phyloP scores from a whole-genome alignment of 1,140 invertebrate species.

The Atopsyche davidsoni region DNA sequence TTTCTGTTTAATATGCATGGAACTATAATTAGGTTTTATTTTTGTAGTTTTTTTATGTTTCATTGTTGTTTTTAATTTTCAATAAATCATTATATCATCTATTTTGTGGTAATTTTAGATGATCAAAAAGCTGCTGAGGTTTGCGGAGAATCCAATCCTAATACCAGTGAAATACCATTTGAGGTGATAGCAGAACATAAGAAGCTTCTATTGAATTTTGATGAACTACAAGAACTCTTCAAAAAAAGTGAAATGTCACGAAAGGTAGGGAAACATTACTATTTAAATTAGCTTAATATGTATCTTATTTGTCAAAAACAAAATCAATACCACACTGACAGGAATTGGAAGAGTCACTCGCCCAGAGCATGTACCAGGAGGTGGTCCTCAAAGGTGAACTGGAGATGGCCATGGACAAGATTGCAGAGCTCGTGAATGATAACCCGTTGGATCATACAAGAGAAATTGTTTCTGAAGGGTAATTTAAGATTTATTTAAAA shows the following conservation, averaged over 20 bases:
- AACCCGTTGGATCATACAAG: constrained; percentile 33
- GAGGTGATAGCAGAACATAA: too few species aligned
- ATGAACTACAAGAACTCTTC: constrained; percentile 6
- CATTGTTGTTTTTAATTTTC: too few species aligned
- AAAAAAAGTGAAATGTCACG: constrained; percentile 12
- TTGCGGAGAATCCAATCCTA: neutral
- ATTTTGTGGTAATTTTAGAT: too few species aligned
- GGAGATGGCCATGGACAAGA: constrained; percentile 51
- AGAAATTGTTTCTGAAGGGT: constrained; percentile 61
- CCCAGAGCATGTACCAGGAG: constrained; percentile 50
- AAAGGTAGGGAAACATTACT: constrained; percentile 8
- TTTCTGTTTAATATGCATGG: too few species aligned
- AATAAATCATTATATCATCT: too few species aligned
- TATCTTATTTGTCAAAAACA: neutral
- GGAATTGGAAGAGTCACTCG: constrained; percentile 52
- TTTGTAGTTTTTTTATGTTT: too few species aligned
- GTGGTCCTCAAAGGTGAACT: constrained; percentile 49
- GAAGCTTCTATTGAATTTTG: too few species aligned
- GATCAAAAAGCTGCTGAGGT: too few species aligned
- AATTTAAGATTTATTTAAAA: too few species aligned
- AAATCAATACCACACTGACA: too few species aligned
- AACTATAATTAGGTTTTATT: too few species aligned
- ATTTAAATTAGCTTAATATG: neutral
- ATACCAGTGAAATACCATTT: too few species aligned
- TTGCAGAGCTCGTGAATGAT: constrained; percentile 48